Percentiles rank a stretch among this genome's conserved stretches.
These are phyloP conservation scores for Trachemys scripta DNA, from an alignment of 2,113 vertebrate genomes.

Conservation along the genomic window DNA sequence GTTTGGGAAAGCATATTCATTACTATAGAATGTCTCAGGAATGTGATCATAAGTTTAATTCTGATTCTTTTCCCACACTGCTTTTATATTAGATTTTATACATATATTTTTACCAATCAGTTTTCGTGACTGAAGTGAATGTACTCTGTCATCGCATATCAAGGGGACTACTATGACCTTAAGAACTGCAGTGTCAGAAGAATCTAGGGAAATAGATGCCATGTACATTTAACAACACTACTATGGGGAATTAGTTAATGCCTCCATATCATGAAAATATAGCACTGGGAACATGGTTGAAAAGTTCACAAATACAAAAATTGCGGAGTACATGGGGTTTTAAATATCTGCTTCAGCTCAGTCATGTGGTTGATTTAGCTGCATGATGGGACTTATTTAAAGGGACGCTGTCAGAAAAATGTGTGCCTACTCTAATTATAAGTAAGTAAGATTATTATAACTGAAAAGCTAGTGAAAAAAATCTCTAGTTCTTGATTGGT, in stretches of 20 bases:
- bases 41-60: constrained; percentile 1
- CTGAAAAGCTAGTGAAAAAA: background rate
- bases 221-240: constrained; percentile 16
- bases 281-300: background rate
- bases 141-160: background rate
- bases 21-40: constrained; percentile 11
- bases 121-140: constrained; percentile 37
- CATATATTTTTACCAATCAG: background rate
- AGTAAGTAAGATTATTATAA: constrained; percentile 25
- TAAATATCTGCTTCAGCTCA: constrained; percentile 5
- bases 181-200: constrained; percentile 38
- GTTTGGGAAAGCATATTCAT: background rate
- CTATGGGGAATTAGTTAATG: background rate
- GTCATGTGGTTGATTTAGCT: background rate
- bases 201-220: constrained; percentile 46
- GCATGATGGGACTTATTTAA: constrained; percentile 42
- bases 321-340: constrained; percentile 5
- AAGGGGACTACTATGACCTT: constrained; percentile 42
- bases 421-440: constrained; percentile 5
- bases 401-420: constrained; percentile 2
- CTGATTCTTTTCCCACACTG: constrained; percentile 8
- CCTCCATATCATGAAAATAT: constrained; percentile 36
- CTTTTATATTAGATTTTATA: constrained; percentile 3
- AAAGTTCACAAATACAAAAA: constrained; percentile 56
- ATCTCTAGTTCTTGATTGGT: background rate